Evolutionary conservation across 2,888 invertebrate genomes (phyloP).

Genomic region (Buathra laborator): DNA sequence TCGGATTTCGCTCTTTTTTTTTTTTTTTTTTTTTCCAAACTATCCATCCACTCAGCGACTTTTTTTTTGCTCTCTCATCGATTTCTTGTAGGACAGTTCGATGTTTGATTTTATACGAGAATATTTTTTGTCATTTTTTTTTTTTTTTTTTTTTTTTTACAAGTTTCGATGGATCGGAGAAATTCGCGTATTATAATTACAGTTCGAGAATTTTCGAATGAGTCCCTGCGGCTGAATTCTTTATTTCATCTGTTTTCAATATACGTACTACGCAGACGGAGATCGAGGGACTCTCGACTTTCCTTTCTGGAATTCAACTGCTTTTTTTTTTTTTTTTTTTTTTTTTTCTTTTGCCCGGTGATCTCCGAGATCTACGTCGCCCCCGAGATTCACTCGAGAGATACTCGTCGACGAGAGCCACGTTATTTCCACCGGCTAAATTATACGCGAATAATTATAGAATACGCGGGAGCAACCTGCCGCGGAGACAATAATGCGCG

Average conservation of each 20-base stretch:
- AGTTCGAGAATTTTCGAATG: not conserved
- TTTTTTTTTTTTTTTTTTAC: not conserved
- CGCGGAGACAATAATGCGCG: constrained; percentile 79
- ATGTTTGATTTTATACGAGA: constrained; percentile 33
- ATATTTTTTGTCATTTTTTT: constrained; percentile 5
- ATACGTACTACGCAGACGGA: constrained; percentile 56
- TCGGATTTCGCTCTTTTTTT: constrained; percentile 36
- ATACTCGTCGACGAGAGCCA: constrained; percentile 16
- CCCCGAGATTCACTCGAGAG: constrained; percentile 57
- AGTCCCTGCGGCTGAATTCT: not conserved
- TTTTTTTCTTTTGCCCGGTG: constrained; percentile 11
- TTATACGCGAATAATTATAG: constrained; percentile 80
- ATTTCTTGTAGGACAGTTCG: constrained; percentile 30
- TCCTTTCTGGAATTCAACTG: constrained; percentile 63
- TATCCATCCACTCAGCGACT: constrained; percentile 52
- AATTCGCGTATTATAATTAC: constrained; percentile 58
- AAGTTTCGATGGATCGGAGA: constrained; percentile 54
- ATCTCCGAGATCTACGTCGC: constrained; percentile 48
- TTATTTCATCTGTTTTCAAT: constrained; percentile 51
- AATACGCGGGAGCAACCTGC: constrained; percentile 74
- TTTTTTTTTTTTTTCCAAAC: constrained; percentile 26
- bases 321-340: constrained; percentile 9
- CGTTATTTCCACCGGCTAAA: constrained; percentile 65
- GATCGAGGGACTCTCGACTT: constrained; percentile 59
- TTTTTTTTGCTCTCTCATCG: constrained; percentile 52